Conservation (phyloP, 2,888 invertebrate genomes). For the Mesopsocus fuscifrons region DNA sequence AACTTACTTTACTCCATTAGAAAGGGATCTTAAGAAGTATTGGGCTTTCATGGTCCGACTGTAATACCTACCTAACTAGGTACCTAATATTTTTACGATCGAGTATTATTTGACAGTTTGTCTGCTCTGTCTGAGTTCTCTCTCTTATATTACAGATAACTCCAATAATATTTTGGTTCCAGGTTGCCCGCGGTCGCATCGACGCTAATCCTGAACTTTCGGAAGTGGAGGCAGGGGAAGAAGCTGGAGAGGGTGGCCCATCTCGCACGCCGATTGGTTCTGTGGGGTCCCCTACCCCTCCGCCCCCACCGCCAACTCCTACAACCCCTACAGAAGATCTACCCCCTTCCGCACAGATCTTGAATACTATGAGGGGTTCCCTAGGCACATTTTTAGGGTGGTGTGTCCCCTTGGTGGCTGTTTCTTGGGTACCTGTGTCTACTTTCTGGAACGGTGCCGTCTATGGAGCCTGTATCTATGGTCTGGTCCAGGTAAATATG, state of each 20-base stretch:
- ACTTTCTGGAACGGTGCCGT: not conserved
- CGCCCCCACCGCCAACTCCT: not conserved
- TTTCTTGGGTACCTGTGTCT: not conserved
- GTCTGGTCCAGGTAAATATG: not conserved
- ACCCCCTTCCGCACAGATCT: not conserved
- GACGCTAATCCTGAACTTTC: not conserved
- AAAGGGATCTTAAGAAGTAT: too few relatives aligned
- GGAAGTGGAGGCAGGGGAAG: not conserved
- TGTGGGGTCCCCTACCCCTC: not conserved
- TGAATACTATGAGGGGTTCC: not conserved
- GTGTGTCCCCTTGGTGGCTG: not conserved
- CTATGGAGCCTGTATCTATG: not conserved
- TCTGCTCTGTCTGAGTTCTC: too few relatives aligned
- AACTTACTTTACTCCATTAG: too few relatives aligned
- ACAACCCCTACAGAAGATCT: not conserved
- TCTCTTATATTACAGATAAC: too few relatives aligned
- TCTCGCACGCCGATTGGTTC: not conserved
- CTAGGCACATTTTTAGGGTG: too few relatives aligned
- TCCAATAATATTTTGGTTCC: too few relatives aligned
- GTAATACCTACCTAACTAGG: too few relatives aligned
- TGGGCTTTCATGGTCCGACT: too few relatives aligned
- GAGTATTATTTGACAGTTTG: too few relatives aligned
- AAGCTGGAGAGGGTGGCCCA: not conserved
- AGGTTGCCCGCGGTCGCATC: not conserved
- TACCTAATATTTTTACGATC: too few relatives aligned